phyloP scores from a whole-genome alignment of 2,113 vertebrate species.

The Ctenodactylus gundi region DNA sequence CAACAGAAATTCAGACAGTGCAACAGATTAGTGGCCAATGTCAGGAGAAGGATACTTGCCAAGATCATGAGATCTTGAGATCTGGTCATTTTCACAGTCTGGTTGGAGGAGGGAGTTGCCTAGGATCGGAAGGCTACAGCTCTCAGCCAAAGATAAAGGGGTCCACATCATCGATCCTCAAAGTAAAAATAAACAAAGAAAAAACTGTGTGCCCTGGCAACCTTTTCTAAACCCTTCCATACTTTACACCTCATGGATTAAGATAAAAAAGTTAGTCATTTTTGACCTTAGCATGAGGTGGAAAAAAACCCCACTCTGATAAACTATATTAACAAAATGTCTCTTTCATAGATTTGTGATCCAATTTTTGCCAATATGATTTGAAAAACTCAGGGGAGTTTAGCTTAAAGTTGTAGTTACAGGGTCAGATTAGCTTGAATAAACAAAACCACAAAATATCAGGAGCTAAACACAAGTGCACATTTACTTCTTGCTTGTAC shows the following conservation, averaged over 20 bases:
- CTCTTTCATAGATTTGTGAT: neutral
- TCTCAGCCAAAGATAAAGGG: neutral
- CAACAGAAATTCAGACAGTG: neutral
- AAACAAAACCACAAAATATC: constrained; percentile 2
- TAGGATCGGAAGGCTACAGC: neutral
- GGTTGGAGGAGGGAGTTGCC: neutral
- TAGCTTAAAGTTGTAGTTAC: neutral
- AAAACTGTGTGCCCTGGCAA: neutral
- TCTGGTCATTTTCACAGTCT: neutral
- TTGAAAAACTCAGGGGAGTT: constrained; percentile 19
- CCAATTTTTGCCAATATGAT: neutral
- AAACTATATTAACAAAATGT: neutral
- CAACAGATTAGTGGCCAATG: neutral
- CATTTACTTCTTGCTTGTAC: neutral
- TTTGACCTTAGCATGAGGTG: neutral
- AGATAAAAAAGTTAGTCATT: neutral
- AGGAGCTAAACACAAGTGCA: neutral
- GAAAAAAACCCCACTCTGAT: neutral
- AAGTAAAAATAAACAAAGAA: neutral
- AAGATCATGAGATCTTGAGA: neutral
- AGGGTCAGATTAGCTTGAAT: neutral
- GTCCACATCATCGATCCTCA: neutral
- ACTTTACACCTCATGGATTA: neutral
- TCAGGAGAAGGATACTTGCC: neutral
- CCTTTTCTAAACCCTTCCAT: neutral